Percentiles rank a stretch among this genome's conserved stretches.
phyloP scores from a whole-genome alignment of 2,797 vertebrate species.

The Xerus rutilus region DNA sequence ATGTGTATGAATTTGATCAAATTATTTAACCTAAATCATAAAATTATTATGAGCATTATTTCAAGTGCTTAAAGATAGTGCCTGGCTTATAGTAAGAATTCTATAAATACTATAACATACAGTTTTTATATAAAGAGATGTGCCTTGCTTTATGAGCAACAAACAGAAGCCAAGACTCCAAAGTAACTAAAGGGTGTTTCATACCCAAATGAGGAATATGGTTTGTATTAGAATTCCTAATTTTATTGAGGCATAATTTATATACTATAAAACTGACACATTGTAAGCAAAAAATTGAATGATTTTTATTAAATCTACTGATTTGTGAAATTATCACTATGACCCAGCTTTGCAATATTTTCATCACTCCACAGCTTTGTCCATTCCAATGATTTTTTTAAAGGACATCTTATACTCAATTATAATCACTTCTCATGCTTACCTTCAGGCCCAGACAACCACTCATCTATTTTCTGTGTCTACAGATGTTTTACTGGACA shows the following conservation, averaged over 20 bases:
- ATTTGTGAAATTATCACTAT: neutral
- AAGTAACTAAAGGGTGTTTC: neutral
- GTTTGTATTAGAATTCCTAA: constrained; percentile 5
- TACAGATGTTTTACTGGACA: neutral
- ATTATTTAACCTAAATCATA: too few species aligned
- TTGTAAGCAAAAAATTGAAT: neutral
- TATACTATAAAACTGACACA: neutral
- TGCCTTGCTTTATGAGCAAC: neutral
- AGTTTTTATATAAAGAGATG: neutral
- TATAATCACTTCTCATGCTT: neutral
- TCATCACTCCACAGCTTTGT: neutral
- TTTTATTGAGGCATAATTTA: neutral
- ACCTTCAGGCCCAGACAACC: neutral
- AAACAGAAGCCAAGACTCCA: neutral
- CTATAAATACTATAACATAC: too few species aligned
- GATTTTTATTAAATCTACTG: neutral
- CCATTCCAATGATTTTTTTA: too few species aligned
- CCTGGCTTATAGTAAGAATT: too few species aligned
- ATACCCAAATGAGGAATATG: constrained; percentile 1
- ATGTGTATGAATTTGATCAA: too few species aligned
- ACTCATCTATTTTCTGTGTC: neutral
- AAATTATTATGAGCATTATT: too few species aligned
- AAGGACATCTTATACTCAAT: constrained; percentile 7
- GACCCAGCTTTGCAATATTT: constrained; percentile 16
- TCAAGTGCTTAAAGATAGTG: too few species aligned